These are phyloP conservation scores for Paragorgia papillata DNA, from an alignment of 92 coral and sea anemone species.

Conservation along the genomic window DNA sequence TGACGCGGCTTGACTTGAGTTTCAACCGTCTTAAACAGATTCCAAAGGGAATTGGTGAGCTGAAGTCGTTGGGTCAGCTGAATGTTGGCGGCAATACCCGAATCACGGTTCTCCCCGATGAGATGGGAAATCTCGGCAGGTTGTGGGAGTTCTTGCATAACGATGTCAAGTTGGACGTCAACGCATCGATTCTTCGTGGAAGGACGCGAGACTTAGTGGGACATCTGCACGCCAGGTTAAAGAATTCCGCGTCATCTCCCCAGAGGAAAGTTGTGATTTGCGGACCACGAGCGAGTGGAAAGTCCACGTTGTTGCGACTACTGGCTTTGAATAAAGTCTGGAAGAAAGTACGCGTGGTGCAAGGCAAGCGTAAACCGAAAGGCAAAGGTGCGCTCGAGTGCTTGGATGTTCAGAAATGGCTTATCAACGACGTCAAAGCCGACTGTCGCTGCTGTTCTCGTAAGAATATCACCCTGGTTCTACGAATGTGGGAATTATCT, in stretches of 20 bases:
- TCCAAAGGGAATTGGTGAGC: conserved; percentile 79
- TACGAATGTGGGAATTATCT: conserved; percentile 85
- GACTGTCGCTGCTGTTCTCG: conserved; percentile 77
- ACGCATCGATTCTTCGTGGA: conserved; percentile 74
- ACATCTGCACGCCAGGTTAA: conserved; percentile 79
- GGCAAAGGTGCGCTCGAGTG: conserved; percentile 54
- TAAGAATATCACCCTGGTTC: conserved; percentile 74
- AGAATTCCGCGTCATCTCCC: conserved; percentile 86
- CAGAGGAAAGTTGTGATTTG: conserved; percentile 85
- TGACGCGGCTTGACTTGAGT: conserved; percentile 73
- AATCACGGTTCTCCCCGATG: conserved; percentile 83
- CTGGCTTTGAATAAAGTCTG: conserved; percentile 29
- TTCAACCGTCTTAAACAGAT: conserved; percentile 74
- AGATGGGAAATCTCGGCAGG: conserved; percentile 84
- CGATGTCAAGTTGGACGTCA: conserved; percentile 80
- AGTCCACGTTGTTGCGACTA: conserved; percentile 76
- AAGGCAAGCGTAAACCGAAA: conserved; percentile 49
- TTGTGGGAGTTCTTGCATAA: conserved; percentile 82
- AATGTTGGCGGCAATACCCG: conserved; percentile 78
- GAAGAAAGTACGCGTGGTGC: conserved; percentile 24
- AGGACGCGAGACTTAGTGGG: conserved; percentile 85
- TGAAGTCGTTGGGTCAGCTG: conserved; percentile 77
- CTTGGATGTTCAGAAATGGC: conserved; percentile 76
- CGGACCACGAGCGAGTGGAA: conserved; percentile 88
- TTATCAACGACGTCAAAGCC: conserved; percentile 71